These are phyloP conservation scores for Apantesis nais DNA, from an alignment of 2,888 invertebrate species.

Conservation along the genomic window DNA sequence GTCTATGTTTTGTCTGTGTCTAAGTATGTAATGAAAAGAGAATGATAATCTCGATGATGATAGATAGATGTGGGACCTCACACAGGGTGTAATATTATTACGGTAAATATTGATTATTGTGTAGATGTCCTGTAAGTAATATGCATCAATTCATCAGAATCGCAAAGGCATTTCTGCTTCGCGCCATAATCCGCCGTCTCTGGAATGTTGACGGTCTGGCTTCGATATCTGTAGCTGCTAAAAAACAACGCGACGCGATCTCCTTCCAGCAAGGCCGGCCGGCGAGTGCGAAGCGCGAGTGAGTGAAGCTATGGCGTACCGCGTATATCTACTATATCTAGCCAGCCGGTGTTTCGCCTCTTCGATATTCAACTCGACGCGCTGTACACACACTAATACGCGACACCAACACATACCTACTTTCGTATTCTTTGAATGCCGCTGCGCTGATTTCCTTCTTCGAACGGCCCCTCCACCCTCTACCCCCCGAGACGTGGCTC, in stretches of 20 bases:
- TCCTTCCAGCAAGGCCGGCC: constrained; percentile 53
- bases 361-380: constrained; percentile 58
- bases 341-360: constrained; percentile 48
- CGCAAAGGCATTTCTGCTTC: constrained; percentile 79
- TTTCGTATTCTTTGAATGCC: constrained; percentile 66
- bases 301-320: constrained; percentile 50
- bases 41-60: not conserved
- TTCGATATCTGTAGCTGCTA: constrained; percentile 63
- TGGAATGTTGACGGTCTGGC: constrained; percentile 80
- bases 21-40: not conserved
- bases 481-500: constrained; percentile 62
- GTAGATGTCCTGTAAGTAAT: constrained; percentile 68
- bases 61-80: constrained; percentile 34
- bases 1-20: not conserved
- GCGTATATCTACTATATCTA: constrained; percentile 33
- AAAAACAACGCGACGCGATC: constrained; percentile 62
- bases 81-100: constrained; percentile 25
- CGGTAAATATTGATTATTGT: constrained; percentile 34
- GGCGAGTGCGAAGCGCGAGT: constrained; percentile 70
- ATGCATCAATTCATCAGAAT: constrained; percentile 74
- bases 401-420: constrained; percentile 64
- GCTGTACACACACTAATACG: constrained; percentile 61
- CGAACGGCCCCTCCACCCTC: constrained; percentile 63
- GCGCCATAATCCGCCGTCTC: constrained; percentile 75
- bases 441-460: constrained; percentile 77